Evolutionary conservation across 2,888 invertebrate species (phyloP).

Genomic region (Eurois occulta): DNA sequence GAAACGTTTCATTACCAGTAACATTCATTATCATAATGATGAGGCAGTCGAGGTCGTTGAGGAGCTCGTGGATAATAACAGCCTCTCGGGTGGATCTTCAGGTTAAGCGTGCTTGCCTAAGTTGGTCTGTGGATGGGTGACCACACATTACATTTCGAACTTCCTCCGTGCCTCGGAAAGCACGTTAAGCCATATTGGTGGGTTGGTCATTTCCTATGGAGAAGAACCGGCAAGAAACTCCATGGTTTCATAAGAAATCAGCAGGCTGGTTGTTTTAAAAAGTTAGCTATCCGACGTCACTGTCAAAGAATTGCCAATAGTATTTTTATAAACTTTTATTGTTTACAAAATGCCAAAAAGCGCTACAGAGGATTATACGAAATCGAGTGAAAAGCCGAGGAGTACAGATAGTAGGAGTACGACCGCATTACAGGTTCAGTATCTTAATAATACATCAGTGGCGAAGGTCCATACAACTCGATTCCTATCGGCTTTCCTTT

Average conservation of each 20-base stretch:
- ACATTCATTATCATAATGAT: not conserved
- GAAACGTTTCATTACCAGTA: not conserved
- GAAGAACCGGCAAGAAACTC: no score
- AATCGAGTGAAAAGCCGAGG: constrained; percentile 74
- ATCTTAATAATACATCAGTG: no score
- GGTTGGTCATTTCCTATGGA: no score
- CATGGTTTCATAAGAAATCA: not conserved
- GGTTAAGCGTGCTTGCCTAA: no score
- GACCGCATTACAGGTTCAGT: constrained; percentile 43
- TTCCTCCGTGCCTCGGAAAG: no score
- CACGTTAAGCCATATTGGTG: no score
- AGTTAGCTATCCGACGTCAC: not conserved
- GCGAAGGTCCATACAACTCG: no score
- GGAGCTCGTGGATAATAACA: no score
- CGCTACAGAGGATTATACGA: constrained; percentile 72
- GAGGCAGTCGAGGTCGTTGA: not conserved
- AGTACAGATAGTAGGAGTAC: constrained; percentile 75
- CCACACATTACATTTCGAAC: no score
- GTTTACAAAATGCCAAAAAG: constrained; percentile 73
- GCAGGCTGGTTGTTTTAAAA: constrained; percentile 10
- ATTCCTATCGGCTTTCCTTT: no score
- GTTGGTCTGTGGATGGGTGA: no score
- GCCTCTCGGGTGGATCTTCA: no score
- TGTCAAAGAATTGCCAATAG: constrained; percentile 10
- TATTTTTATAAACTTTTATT: constrained; percentile 19